These are phyloP conservation scores for Buceros bicornis DNA, from an alignment of 2,797 vertebrate genomes.

Conservation along the genomic window DNA sequence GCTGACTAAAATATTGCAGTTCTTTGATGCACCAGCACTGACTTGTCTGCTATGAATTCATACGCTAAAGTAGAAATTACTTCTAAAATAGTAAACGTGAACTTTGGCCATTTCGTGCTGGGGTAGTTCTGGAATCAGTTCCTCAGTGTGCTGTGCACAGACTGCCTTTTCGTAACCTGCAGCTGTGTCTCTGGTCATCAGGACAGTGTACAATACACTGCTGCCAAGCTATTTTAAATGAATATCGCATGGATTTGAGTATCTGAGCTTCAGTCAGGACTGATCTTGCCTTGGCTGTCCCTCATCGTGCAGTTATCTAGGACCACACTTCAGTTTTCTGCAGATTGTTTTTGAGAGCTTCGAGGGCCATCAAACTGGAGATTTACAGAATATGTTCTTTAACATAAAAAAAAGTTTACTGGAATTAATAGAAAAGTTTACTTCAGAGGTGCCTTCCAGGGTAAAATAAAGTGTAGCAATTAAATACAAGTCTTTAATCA, in stretches of 20 bases:
- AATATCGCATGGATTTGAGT: not conserved
- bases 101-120: conserved; percentile 6
- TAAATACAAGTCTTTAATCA: not conserved
- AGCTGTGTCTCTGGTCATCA: not conserved
- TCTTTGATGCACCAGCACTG: conserved; percentile 69
- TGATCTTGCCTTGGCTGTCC: not conserved
- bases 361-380: not conserved
- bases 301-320: not conserved
- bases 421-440: not conserved
- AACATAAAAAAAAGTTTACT: not conserved
- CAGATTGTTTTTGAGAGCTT: not conserved
- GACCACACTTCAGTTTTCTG: not conserved
- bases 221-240: not conserved
- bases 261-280: not conserved
- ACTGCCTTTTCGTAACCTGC: not conserved
- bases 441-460: not conserved
- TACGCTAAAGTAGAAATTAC: conserved; percentile 16
- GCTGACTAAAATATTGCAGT: conserved; percentile 62
- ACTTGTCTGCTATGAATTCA: conserved; percentile 61
- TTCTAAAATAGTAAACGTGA: conserved; percentile 55
- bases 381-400: not conserved
- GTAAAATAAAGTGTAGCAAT: not conserved
- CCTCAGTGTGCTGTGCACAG: not conserved
- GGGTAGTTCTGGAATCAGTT: not conserved
- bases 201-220: not conserved